Evolutionary conservation across 2,797 vertebrate genomes (phyloP), one percentile per base, ranked within the genome.

Genomic region (Parauchenoglanis punctatus): DNA sequence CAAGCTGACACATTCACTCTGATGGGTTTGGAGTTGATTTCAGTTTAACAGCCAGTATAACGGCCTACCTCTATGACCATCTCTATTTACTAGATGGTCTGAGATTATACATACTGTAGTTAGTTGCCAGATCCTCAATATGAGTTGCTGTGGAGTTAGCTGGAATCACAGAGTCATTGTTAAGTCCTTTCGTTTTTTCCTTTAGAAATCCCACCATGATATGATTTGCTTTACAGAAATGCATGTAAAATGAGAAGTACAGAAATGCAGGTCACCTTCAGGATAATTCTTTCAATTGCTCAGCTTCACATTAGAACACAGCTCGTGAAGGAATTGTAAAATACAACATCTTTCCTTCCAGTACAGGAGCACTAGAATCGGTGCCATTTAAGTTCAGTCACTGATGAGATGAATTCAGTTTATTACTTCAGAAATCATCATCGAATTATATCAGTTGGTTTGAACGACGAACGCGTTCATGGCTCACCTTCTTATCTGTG

Each of bases 61-160:
- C 17, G 67, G 4, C 67, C 67, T 17, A 6, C 12, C 3, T 35
- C 65, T 35, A 6, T 35, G 65, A 68, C 65, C 13, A 31, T 31
- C 28, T 87, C 84, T 28, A 46, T 20, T 59, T 86, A 25, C 85
- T 46, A 61, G 54, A 28, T 85, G 65, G 56, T 40, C 40, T 17
- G 77, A 58, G 76, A 85, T 82, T 35, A 84, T 46, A 23, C 91
- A 92, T 89, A 49, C 46, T 4, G 46, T 49, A 85, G 91, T 88
- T 76, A 92, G 77, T 83, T 86, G 68, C 80, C 59, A n/a, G 52
- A 61, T 76, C 65, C 61, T 31, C 12, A 85, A 49, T 73, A 85
- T 72, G 46, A 85, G 35, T 11, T 13, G 72, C 52, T 91, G 3
- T 78, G 52, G 18, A n/a, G 49, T 17, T 46, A 10, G 25, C 73